Percentiles rank a stretch among this genome's conserved stretches.
phyloP scores from a whole-genome alignment of 2,797 vertebrate species.

The Danio choprae region DNA sequence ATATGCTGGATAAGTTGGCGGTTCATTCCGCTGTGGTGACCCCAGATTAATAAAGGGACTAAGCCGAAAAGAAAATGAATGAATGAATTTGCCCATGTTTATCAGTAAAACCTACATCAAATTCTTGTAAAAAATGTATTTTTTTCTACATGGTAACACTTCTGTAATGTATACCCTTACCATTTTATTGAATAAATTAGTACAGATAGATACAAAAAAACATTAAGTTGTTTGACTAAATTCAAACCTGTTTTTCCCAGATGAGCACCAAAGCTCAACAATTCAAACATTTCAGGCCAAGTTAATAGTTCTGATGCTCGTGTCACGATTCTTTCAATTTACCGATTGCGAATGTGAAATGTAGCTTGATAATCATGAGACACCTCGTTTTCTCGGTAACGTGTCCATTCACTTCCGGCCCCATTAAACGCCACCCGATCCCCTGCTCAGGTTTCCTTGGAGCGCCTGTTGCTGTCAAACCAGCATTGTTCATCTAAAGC shows the following conservation, averaged over 20 bases:
- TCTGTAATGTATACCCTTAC: background rate
- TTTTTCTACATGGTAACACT: too few relatives aligned
- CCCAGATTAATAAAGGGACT: too few relatives aligned
- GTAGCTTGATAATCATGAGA: background rate
- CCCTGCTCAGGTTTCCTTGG: constrained; percentile 81
- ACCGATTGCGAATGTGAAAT: background rate
- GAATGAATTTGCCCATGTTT: too few relatives aligned
- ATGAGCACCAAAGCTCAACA: background rate
- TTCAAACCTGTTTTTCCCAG: background rate
- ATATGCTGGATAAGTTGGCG: too few relatives aligned
- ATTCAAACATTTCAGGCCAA: too few relatives aligned
- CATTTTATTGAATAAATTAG: constrained; percentile 3
- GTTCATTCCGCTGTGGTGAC: too few relatives aligned
- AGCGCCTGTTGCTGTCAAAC: constrained; percentile 47
- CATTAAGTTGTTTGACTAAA: background rate
- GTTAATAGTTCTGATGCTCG: background rate
- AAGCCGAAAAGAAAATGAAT: too few relatives aligned
- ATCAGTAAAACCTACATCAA: too few relatives aligned
- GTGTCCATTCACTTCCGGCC: constrained; percentile 39
- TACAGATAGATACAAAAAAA: background rate
- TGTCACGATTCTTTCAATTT: background rate
- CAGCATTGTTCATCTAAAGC: constrained; percentile 33
- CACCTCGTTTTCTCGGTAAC: background rate
- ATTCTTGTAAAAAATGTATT: too few relatives aligned
- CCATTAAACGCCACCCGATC: constrained; percentile 74